These are phyloP conservation scores for Coendou prehensilis DNA, from an alignment of 2,797 vertebrate species.

Conservation along the genomic window DNA sequence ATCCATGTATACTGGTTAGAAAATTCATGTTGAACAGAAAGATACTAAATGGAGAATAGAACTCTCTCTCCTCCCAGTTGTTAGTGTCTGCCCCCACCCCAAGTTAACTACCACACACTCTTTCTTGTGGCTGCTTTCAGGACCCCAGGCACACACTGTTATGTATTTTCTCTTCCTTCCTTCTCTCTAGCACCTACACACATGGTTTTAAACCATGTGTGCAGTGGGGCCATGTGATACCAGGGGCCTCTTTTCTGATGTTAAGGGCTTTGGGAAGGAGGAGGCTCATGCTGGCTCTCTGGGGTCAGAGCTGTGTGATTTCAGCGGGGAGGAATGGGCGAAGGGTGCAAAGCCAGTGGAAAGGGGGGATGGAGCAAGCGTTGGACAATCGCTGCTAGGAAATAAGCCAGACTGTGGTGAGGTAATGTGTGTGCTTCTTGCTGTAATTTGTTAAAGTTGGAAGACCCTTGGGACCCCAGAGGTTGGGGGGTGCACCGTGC, in stretches of 20 bases:
- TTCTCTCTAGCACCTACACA: neutral
- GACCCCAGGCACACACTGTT: neutral
- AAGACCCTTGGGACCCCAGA: slow-evolving; percentile 65
- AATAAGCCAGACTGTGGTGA: slow-evolving; percentile 76
- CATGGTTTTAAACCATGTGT: neutral
- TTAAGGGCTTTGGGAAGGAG: neutral
- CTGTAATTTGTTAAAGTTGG: slow-evolving; percentile 71
- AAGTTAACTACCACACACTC: neutral
- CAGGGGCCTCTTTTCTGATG: neutral
- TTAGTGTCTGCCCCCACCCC: neutral
- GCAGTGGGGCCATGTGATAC: neutral
- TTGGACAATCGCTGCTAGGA: slow-evolving; percentile 74
- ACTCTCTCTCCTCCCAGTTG: neutral
- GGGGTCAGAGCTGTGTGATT: slow-evolving; percentile 70
- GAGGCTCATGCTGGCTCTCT: neutral
- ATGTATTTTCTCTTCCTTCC: neutral
- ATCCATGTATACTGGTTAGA: neutral
- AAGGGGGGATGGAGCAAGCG: slow-evolving; percentile 61
- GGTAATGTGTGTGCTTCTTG: slow-evolving; percentile 54
- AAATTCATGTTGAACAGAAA: slow-evolving; percentile 4
- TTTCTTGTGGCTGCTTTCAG: neutral
- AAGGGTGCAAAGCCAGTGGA: slow-evolving; percentile 64
- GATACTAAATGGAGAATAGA: neutral
- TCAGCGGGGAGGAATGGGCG: slow-evolving; percentile 72
- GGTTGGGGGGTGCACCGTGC: neutral